Percentiles rank a stretch among this genome's conserved stretches.
These are phyloP conservation scores for Pristionchus exspectatus DNA, from an alignment of 2,888 invertebrate species.

Conservation along the genomic window DNA sequence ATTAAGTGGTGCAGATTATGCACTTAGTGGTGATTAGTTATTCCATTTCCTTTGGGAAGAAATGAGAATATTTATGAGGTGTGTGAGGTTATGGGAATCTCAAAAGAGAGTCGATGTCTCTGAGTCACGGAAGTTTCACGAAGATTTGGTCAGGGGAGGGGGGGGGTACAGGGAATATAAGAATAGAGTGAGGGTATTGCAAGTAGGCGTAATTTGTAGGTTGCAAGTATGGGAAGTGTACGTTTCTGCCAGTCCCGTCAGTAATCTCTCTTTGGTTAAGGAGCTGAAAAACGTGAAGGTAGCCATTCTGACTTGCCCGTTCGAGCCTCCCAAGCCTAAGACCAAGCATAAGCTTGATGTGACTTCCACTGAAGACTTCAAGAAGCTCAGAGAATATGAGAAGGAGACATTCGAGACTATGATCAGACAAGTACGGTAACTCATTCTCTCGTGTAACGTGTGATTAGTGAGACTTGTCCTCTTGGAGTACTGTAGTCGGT, in stretches of 20 bases:
- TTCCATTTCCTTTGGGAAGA: not conserved
- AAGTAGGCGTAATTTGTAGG: not conserved
- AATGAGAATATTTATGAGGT: not conserved
- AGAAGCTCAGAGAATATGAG: conserved; percentile 92
- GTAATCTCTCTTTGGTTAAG: not conserved
- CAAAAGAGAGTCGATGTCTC: not conserved
- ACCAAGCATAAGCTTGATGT: conserved; percentile 99
- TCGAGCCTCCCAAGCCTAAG: conserved; percentile 99
- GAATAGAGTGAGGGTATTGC: not conserved
- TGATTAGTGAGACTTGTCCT: not conserved
- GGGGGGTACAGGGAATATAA: not conserved
- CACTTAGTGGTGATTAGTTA: conserved; percentile 1
- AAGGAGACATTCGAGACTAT: conserved; percentile 94
- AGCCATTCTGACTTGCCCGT: conserved; percentile 98
- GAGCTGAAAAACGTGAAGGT: conserved; percentile 80
- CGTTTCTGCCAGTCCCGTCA: not conserved
- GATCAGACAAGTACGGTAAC: conserved; percentile 84
- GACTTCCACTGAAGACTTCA: conserved; percentile 93
- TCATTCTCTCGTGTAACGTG: not conserved
- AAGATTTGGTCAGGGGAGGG: not conserved
- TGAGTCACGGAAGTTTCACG: not conserved
- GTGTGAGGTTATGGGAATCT: not conserved
- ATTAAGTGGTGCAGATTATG: not conserved
- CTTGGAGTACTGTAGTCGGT: not conserved
- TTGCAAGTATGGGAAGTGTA: not conserved